Base-by-base conservation (phyloP, 2,113 vertebrate species). In the Manacus vitellinus region DNA sequence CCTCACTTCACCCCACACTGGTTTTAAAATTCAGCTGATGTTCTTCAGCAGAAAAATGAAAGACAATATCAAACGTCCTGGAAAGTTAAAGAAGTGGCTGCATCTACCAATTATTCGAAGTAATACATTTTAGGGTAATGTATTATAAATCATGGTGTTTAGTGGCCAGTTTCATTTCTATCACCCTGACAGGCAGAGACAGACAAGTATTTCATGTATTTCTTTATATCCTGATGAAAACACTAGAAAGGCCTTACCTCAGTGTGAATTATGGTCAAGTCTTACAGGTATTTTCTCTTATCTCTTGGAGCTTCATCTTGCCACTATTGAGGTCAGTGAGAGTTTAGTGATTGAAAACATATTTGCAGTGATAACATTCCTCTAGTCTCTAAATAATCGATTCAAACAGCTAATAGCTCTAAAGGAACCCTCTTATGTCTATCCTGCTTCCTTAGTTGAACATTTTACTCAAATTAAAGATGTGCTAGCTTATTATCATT, bases 351-450 rank as follows among this genome's bases (percentile, higher is more conserved):
- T 54, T 78, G 77, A 88, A 73, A 95, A 89, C 56, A 61, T 31
- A 3, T 68, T 81, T 87, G 30, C 46, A 77, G 27, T 61, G 78
- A 39, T 77, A 87, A 39, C 16, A 37, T 44, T 41, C 56, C 27
- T 74, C 56, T 75, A 33, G 63, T 63, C n/a, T 71, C 49, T 44
- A 62, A 84, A 63, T 82, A 71, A 67, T 75, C 35, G 68, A 74
- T 86, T 75, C 41, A 89, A 86, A 74, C 47, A 84, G 88, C 63
- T 90, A 80, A 87, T 89, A 73, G 41, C 61, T 92, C 83, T 93
- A 46, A 85, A 80, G 44, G 52, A 71, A 43, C 23, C 39, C 54
- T 89, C 80, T 77, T 56, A 71, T 27, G 35, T 71, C 73, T 91
- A 10, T 51, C 25, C 56, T 2, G 3, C 33, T 93, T 93, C 58